Evolutionary conservation across 2,888 invertebrate species (phyloP).

Genomic region (Marronus borbonicus): DNA sequence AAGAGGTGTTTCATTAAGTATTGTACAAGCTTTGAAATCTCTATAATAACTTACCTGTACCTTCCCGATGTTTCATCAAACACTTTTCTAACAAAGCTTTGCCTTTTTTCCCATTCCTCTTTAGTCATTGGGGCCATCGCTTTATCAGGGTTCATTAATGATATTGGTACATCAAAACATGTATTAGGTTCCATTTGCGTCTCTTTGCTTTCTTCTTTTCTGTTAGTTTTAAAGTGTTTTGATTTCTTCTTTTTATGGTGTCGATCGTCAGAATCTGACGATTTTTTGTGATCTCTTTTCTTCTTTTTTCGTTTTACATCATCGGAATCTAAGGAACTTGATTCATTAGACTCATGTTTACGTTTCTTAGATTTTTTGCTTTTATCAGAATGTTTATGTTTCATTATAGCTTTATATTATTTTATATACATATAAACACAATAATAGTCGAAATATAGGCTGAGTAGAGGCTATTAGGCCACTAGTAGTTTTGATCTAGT

Average conservation of each 20-base stretch:
- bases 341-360: constrained; percentile 24
- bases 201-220: constrained; percentile 69
- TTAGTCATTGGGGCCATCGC: constrained; percentile 94
- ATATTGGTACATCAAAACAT: constrained; percentile 69
- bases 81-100: constrained; percentile 83
- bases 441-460: not conserved
- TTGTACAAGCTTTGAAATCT: not conserved
- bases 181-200: constrained; percentile 66
- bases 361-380: constrained; percentile 16
- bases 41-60: constrained; percentile 75
- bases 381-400: constrained; percentile 48
- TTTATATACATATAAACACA: not conserved
- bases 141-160: constrained; percentile 78
- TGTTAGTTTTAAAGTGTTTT: constrained; percentile 72
- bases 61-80: constrained; percentile 89
- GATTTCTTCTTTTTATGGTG: constrained; percentile 59
- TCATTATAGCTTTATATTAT: constrained; percentile 12
- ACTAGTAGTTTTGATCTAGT: not conserved
- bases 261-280: constrained; percentile 25
- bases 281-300: constrained; percentile 41
- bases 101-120: constrained; percentile 92
- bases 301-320: constrained; percentile 45
- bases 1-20: not conserved
- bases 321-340: not conserved
- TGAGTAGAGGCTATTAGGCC: not conserved